Base-by-base conservation (phyloP, 2,113 vertebrate species). In the Rhagologus leucostigma region DNA sequence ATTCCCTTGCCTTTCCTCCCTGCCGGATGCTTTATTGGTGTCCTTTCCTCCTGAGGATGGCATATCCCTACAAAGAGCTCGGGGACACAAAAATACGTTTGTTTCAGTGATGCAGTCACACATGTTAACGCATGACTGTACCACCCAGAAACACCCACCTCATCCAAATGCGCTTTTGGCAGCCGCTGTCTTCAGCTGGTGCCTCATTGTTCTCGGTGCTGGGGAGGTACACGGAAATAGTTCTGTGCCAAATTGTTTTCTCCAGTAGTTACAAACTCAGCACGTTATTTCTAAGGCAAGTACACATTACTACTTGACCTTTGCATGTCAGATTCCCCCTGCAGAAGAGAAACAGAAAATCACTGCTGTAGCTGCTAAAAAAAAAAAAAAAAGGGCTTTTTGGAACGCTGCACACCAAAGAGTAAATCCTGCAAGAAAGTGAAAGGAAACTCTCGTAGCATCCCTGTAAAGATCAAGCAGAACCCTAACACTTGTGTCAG, bases 101-200 rank as follows among this genome's bases (percentile, higher is more conserved):
- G 89, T 94, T 92, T 89, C 18, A 46, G 35, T 62, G 81, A 70
- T 57, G 69, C 94, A 70, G 70, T 83, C 92, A 93, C 83, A 56
- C 84, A 88, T 89, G 88, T 89, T 91, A 94, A 60, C 29, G 33
- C 87, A 75, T 89, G 94, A 95, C 88, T 94, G 88, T 90, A 93
- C 71, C 96, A 95, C 90, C 94, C 89, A 95, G 79, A 44, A 96
- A 97, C 90, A 86, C 91, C 94, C 93, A 86, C 93, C 64, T 79
- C 87, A 94, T 94, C 93, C 92, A 95, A 97, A 94, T 70, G 90
- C 0, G 46, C 71, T 93, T 96, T 97, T 95, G 93, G 94, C 90
- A 96, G 92, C 44, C 91, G 26, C 81, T 62, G 57, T 20, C 79
- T 92, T 96, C 91, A 84, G 87, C 89, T 95, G 94, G 63, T 70